These are phyloP conservation scores for Ptyas mucosa DNA, from an alignment of 2,113 vertebrate species.

Conservation along the genomic window DNA sequence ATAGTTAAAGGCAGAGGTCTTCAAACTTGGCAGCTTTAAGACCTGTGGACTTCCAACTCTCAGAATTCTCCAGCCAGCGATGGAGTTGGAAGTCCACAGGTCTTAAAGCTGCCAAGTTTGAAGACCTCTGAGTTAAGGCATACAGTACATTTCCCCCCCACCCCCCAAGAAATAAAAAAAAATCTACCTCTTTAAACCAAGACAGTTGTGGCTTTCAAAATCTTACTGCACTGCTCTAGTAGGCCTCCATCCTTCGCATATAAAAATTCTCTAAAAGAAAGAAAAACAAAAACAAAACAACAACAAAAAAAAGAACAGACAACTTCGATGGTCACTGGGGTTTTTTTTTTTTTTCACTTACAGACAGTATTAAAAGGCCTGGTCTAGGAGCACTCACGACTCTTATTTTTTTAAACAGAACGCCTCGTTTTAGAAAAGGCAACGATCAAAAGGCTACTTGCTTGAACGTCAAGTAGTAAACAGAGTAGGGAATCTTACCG, in stretches of 20 bases:
- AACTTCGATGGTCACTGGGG: background rate
- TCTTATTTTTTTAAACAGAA: background rate
- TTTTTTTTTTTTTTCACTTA: constrained; percentile 19
- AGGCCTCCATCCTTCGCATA: background rate
- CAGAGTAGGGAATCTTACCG: constrained; percentile 4
- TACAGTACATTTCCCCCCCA: constrained; percentile 21
- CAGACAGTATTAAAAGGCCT: constrained; percentile 38
- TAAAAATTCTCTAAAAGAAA: constrained; percentile 9
- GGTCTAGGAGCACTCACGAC: constrained; percentile 42
- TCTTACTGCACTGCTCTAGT: background rate
- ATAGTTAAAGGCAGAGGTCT: background rate
- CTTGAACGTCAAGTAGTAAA: constrained; percentile 21
- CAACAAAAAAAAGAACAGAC: background rate
- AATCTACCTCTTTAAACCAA: constrained; percentile 22
- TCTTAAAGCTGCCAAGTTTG: too few relatives aligned
- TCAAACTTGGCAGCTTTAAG: too few relatives aligned
- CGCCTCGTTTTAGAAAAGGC: constrained; percentile 40
- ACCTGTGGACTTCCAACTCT: too few relatives aligned
- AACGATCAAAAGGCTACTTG: constrained; percentile 25
- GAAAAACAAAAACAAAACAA: background rate
- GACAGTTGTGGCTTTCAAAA: constrained; percentile 13
- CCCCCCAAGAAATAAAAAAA: too few relatives aligned
- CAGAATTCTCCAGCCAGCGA: too few relatives aligned
- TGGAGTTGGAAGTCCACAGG: too few relatives aligned
- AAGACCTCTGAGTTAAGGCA: background rate